Evolutionary conservation across 2,797 vertebrate genomes (phyloP).

Genomic region (Melanogrammus aeglefinus): DNA sequence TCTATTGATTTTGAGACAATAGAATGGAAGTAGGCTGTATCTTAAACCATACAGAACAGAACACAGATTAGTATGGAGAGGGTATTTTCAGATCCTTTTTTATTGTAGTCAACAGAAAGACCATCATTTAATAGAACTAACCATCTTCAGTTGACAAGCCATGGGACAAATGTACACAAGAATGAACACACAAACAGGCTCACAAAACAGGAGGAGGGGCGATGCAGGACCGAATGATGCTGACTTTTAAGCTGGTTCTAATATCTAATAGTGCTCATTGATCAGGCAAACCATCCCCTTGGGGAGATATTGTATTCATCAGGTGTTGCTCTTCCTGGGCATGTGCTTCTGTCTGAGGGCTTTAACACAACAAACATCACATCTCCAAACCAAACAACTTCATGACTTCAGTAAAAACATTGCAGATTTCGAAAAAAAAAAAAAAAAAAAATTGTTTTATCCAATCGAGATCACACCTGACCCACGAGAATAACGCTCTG

Average conservation of each 20-base stretch:
- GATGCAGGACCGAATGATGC: neutral
- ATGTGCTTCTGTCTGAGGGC: too few relatives aligned
- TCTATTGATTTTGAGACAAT: too few relatives aligned
- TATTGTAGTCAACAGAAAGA: neutral
- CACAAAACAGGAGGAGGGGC: neutral
- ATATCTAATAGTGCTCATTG: neutral
- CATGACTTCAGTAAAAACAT: too few relatives aligned
- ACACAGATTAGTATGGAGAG: neutral
- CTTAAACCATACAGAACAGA: neutral
- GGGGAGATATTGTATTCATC: neutral
- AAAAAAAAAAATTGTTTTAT: too few relatives aligned
- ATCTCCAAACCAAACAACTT: too few relatives aligned
- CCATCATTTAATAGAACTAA: neutral
- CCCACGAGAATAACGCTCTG: neutral
- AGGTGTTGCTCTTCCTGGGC: too few relatives aligned
- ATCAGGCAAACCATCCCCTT: neutral
- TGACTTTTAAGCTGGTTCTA: neutral
- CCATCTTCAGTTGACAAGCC: neutral
- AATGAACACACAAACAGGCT: neutral
- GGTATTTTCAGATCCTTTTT: neutral
- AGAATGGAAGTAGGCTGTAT: neutral
- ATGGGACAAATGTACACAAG: constrained; percentile 1
- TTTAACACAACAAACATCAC: too few relatives aligned
- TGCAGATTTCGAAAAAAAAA: too few relatives aligned
- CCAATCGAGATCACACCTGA: neutral